phyloP scores from a whole-genome alignment of 2,888 invertebrate genomes.

The Andrena camellia region DNA sequence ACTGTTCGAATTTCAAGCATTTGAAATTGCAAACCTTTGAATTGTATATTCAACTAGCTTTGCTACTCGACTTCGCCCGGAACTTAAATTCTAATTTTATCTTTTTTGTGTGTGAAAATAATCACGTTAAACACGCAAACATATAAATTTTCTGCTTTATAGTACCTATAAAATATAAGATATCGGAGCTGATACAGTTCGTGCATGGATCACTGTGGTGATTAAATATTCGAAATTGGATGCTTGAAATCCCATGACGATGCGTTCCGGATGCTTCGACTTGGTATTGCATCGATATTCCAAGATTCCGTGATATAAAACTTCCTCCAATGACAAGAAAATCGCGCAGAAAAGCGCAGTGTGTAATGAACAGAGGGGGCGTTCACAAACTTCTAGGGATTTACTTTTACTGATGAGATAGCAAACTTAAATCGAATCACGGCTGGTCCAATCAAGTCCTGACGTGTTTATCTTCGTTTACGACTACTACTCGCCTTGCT shows the following conservation, averaged over 20 bases:
- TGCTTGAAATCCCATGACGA: background rate
- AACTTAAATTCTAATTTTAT: too few relatives aligned
- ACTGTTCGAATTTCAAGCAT: too few relatives aligned
- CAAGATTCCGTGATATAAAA: background rate
- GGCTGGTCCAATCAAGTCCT: slow-evolving; percentile 6
- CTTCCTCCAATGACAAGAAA: background rate
- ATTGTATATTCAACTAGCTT: too few relatives aligned
- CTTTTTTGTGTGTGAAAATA: too few relatives aligned
- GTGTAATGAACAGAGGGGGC: background rate
- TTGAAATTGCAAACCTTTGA: too few relatives aligned
- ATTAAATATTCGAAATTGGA: too few relatives aligned
- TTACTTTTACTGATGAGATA: slow-evolving; percentile 4
- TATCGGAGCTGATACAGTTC: too few relatives aligned
- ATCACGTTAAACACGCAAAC: too few relatives aligned
- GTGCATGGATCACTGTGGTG: too few relatives aligned
- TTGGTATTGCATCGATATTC: background rate
- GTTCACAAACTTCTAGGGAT: background rate
- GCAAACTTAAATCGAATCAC: slow-evolving; percentile 4
- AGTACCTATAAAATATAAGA: too few relatives aligned
- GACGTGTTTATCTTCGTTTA: background rate
- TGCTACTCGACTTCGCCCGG: too few relatives aligned
- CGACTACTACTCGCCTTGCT: background rate
- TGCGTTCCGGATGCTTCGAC: background rate
- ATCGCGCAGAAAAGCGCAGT: background rate
- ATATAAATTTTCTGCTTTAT: too few relatives aligned